Conservation (phyloP, 1,140 invertebrate genomes). For the Euura saliciscinereae region DNA sequence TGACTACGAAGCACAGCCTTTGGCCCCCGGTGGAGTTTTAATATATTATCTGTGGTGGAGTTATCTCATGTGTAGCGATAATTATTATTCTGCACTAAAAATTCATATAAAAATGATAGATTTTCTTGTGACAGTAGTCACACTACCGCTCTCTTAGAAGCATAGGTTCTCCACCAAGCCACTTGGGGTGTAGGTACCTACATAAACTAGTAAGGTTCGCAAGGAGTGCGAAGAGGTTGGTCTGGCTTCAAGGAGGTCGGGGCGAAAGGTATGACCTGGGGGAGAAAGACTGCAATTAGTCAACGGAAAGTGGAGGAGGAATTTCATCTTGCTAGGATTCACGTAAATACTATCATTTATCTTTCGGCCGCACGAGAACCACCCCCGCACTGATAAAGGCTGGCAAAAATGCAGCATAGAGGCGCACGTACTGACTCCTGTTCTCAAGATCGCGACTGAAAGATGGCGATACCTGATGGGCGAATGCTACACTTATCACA, state of each 20-base stretch:
- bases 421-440: not conserved
- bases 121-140: not conserved
- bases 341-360: conserved; percentile 9
- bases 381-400: not conserved
- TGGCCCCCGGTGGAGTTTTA: not conserved
- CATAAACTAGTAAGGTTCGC: not conserved
- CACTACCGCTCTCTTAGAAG: no score
- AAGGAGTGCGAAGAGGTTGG: not conserved
- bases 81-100: not conserved
- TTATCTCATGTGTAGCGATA: not conserved
- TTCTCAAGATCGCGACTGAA: not conserved
- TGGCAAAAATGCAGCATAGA: not conserved
- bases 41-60: no score
- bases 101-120: conserved; percentile 12
- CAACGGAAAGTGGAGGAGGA: conserved; percentile 9
- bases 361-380: not conserved
- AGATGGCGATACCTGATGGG: not conserved
- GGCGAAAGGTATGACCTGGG: not conserved
- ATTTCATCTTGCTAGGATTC: conserved; percentile 14
- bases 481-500: no score
- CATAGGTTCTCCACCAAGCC: no score
- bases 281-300: conserved; percentile 12
- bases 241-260: conserved; percentile 1
- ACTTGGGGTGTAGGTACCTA: not conserved
- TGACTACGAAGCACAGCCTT: not conserved